A percentile compares a stretch with the other conserved stretches of the same genome.
These are phyloP conservation scores for Epinephelus lanceolatus DNA, from an alignment of 2,113 vertebrate genomes.

Conservation along the genomic window DNA sequence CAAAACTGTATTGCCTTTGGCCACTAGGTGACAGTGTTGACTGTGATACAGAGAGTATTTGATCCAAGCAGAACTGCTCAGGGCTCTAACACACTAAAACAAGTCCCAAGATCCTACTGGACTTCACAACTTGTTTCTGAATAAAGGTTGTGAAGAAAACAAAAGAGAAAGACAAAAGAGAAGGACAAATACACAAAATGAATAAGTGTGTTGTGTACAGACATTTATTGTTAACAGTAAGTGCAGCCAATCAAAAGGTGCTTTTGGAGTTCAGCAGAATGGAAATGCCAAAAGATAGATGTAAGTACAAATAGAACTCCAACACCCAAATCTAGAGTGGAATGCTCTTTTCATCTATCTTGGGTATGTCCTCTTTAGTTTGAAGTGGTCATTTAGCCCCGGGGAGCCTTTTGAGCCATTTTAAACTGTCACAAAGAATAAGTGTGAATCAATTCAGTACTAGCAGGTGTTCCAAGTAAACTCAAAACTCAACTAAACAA, in stretches of 20 bases:
- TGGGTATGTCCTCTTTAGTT: background rate
- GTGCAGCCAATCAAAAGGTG: background rate
- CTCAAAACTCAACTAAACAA: too few relatives aligned
- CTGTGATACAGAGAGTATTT: constrained; percentile 6
- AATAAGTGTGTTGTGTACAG: background rate
- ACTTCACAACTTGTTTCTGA: background rate
- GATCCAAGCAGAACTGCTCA: background rate
- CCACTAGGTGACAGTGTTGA: constrained; percentile 73
- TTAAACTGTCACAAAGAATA: background rate
- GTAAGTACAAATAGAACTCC: background rate
- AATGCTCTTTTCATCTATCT: too few relatives aligned
- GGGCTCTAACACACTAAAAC: background rate
- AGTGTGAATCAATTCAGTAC: background rate
- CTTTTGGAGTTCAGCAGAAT: background rate
- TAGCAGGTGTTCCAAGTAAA: too few relatives aligned
- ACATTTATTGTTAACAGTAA: too few relatives aligned
- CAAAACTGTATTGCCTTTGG: background rate
- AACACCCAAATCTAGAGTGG: background rate
- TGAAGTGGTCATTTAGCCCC: background rate
- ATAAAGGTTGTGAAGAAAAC: background rate
- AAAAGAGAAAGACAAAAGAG: background rate
- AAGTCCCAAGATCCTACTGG: background rate
- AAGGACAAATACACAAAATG: background rate
- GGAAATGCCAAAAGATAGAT: background rate
- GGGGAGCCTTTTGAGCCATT: background rate